phyloP scores from a whole-genome alignment of 2,888 invertebrate genomes.

The Tribolium freemani region DNA sequence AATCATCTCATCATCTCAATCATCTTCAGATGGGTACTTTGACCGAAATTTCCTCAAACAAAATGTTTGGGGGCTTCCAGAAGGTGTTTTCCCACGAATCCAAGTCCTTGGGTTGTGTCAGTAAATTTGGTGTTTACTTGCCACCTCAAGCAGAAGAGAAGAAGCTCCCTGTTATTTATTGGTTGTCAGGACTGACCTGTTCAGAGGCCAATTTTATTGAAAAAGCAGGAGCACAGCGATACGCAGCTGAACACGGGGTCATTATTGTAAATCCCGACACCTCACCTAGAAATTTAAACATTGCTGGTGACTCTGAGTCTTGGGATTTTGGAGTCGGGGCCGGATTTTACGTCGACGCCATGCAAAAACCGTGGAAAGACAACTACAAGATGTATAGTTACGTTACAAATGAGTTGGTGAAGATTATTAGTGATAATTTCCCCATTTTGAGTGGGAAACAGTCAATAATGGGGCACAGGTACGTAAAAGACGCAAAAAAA shows the following conservation, averaged over 20 bases:
- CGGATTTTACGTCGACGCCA: slow-evolving; percentile 96
- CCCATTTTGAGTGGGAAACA: slow-evolving; percentile 74
- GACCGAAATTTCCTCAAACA: slow-evolving; percentile 76
- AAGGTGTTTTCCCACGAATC: slow-evolving; percentile 88
- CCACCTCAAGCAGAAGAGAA: slow-evolving; percentile 82
- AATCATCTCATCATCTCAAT: too few species aligned
- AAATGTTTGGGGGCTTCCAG: slow-evolving; percentile 87
- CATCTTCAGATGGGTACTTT: slow-evolving; percentile 61
- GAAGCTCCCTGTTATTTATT: slow-evolving; percentile 88
- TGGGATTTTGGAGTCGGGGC: slow-evolving; percentile 97
- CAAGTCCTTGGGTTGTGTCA: slow-evolving; percentile 83
- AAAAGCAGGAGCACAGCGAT: slow-evolving; percentile 95
- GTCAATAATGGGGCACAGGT: slow-evolving; percentile 88
- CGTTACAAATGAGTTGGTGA: slow-evolving; percentile 87
- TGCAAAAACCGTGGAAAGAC: slow-evolving; percentile 89
- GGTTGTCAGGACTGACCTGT: slow-evolving; percentile 93
- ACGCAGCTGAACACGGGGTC: slow-evolving; percentile 88
- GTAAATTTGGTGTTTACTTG: slow-evolving; percentile 93
- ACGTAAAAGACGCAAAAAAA: too few species aligned
- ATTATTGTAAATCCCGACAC: slow-evolving; percentile 96
- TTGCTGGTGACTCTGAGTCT: slow-evolving; percentile 91
- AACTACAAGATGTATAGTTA: slow-evolving; percentile 97
- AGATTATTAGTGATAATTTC: slow-evolving; percentile 83
- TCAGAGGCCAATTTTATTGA: slow-evolving; percentile 96
- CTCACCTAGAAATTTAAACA: slow-evolving; percentile 90